These are phyloP conservation scores for Adelges cooleyi DNA, from an alignment of 1,140 invertebrate species.

Conservation along the genomic window DNA sequence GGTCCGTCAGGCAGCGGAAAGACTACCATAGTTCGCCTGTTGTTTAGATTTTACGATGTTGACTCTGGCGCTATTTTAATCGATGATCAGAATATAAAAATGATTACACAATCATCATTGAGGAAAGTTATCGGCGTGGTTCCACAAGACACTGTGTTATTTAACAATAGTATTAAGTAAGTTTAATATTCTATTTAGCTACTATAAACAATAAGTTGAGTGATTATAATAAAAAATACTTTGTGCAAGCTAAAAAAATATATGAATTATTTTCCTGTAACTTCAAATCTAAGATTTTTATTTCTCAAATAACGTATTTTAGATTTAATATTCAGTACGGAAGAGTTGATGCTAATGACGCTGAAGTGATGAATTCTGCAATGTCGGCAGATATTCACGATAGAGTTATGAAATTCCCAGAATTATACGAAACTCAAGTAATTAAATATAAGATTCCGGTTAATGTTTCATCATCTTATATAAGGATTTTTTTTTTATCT, in stretches of 20 bases:
- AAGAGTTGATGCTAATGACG: constrained; percentile 58
- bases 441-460: not conserved
- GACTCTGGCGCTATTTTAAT: constrained; percentile 71
- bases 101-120: constrained; percentile 64
- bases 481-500: constrained; percentile 27
- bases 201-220: too few species aligned
- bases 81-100: constrained; percentile 73
- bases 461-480: not conserved
- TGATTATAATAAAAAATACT: too few species aligned
- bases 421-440: constrained; percentile 60
- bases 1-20: constrained; percentile 88
- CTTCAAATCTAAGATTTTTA: too few species aligned
- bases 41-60: constrained; percentile 94
- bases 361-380: constrained; percentile 78
- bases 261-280: too few species aligned
- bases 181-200: constrained; percentile 32
- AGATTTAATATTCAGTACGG: constrained; percentile 95
- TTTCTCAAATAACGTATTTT: constrained; percentile 32
- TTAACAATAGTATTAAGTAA: constrained; percentile 82
- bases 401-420: constrained; percentile 77
- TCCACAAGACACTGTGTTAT: constrained; percentile 93
- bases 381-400: constrained; percentile 89
- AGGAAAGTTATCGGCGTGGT: constrained; percentile 77
- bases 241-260: too few species aligned
- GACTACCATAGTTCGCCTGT: constrained; percentile 80